phyloP scores from a whole-genome alignment of 1,140 invertebrate species.

The Diorhabda carinulata region DNA sequence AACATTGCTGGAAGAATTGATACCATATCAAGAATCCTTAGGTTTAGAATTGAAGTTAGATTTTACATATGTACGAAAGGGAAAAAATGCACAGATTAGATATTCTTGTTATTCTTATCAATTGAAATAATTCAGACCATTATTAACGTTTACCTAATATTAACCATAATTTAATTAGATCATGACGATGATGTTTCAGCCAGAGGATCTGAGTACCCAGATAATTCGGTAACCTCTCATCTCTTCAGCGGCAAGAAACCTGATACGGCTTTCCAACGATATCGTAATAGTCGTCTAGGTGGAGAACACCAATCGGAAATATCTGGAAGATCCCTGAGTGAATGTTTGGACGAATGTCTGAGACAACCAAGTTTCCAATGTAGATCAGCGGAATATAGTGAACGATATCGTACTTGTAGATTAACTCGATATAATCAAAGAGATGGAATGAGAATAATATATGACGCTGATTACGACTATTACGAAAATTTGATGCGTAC shows the following conservation, averaged over 20 bases:
- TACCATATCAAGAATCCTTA: too few relatives aligned
- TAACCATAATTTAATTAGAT: too few relatives aligned
- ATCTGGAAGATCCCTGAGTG: slow-evolving; percentile 76
- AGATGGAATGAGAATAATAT: slow-evolving; percentile 82
- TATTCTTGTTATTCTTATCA: too few relatives aligned
- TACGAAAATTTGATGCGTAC: slow-evolving; percentile 89
- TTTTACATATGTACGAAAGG: too few relatives aligned
- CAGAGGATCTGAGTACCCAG: slow-evolving; percentile 77
- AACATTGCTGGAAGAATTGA: too few relatives aligned
- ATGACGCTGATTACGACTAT: slow-evolving; percentile 86
- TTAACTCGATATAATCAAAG: slow-evolving; percentile 81
- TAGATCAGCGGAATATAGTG: slow-evolving; percentile 81
- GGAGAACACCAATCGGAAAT: slow-evolving; percentile 87
- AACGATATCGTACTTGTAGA: slow-evolving; percentile 75
- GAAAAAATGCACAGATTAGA: too few relatives aligned
- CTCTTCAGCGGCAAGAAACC: slow-evolving; percentile 74
- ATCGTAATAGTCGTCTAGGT: slow-evolving; percentile 76
- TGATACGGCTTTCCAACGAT: slow-evolving; percentile 84
- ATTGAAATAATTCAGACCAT: too few relatives aligned
- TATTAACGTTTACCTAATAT: too few relatives aligned
- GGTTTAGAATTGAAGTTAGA: too few relatives aligned
- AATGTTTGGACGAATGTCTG: slow-evolving; percentile 84
- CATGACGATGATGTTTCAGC: slow-evolving; percentile 47
- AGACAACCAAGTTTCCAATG: slow-evolving; percentile 84
- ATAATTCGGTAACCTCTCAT: slow-evolving; percentile 76